These are phyloP conservation scores for Podarcis lilfordi DNA, from an alignment of 2,797 vertebrate species.

Conservation along the genomic window DNA sequence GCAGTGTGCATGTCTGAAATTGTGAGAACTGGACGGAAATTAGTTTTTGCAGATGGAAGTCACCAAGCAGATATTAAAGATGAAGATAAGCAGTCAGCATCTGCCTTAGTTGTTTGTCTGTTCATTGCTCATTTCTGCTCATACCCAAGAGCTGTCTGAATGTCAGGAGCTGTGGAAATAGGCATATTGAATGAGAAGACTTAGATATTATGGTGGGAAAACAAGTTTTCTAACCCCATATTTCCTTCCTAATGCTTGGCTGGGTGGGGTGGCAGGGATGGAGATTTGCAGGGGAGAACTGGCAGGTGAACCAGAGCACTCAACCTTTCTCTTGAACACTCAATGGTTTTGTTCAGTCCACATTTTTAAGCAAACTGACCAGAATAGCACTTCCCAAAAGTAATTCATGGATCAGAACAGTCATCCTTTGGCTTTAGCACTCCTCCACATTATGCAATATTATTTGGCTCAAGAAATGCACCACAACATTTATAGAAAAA, in stretches of 20 bases:
- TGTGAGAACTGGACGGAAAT: background rate
- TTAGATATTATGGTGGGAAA: background rate
- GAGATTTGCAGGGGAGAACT: background rate
- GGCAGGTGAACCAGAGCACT: background rate
- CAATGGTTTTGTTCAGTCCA: no score
- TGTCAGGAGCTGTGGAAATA: constrained; percentile 16
- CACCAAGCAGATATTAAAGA: background rate
- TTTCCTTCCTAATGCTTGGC: background rate
- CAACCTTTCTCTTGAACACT: no score
- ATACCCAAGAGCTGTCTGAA: constrained; percentile 42
- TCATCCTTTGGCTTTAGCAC: no score
- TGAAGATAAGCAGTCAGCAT: background rate
- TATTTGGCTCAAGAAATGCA: no score
- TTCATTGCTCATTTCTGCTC: background rate
- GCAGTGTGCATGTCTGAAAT: background rate
- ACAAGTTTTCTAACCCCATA: background rate
- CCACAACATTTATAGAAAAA: no score
- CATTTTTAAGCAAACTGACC: no score
- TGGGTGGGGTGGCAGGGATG: no score
- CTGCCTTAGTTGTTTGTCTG: background rate
- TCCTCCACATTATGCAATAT: no score
- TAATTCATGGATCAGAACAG: no score
- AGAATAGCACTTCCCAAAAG: no score
- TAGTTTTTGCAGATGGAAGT: background rate
- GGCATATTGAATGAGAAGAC: background rate